Percentiles rank a stretch among this genome's conserved stretches.
Evolutionary conservation across 2,888 invertebrate genomes (phyloP).

Genomic region (Amblyjoppa fuscipennis): DNA sequence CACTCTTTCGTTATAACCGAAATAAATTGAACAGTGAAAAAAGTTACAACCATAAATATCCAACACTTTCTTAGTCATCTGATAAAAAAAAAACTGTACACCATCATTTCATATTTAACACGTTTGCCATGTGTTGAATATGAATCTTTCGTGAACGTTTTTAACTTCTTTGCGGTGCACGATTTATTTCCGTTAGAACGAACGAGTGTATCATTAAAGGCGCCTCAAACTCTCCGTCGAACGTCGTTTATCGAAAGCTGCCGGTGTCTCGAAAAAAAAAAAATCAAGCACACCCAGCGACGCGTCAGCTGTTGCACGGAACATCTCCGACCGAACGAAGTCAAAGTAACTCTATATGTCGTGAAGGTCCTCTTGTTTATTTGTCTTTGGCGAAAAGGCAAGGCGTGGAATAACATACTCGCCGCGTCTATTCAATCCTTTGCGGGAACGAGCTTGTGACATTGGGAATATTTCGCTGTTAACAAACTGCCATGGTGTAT

Average conservation of each 20-base stretch:
- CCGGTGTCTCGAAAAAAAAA: neutral
- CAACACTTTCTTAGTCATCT: too few species aligned
- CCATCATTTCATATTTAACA: neutral
- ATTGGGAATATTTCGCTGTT: conserved; percentile 63
- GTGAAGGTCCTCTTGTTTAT: conserved; percentile 72
- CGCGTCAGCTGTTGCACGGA: conserved; percentile 29
- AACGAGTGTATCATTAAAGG: too few species aligned
- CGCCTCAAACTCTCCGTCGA: neutral
- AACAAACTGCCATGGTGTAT: neutral
- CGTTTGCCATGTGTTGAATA: too few species aligned
- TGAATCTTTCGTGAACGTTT: too few species aligned
- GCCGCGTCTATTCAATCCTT: conserved; percentile 49
- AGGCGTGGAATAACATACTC: conserved; percentile 75
- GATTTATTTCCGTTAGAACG: too few species aligned
- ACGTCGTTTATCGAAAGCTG: neutral
- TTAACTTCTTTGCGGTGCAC: too few species aligned
- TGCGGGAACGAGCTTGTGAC: conserved; percentile 61
- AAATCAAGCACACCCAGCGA: neutral
- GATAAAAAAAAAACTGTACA: too few species aligned
- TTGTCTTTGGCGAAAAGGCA: conserved; percentile 72
- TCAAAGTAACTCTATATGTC: conserved; percentile 74
- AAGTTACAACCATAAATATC: too few species aligned
- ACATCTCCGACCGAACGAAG: neutral
- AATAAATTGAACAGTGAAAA: too few species aligned
- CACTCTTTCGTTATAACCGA: too few species aligned